Base-by-base conservation (phyloP, 2,888 invertebrate species). In the Noctua pronuba region DNA sequence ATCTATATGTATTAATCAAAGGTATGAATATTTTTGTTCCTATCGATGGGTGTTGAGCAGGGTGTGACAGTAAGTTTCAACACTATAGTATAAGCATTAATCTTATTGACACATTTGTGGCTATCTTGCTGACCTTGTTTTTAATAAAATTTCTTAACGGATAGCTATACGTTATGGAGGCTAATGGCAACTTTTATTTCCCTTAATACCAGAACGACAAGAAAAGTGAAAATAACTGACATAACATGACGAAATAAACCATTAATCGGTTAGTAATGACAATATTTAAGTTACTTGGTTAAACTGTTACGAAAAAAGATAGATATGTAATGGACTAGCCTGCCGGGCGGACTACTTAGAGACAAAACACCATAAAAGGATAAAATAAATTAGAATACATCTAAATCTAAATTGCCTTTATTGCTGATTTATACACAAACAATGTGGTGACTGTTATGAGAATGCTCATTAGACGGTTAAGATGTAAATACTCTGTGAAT, bases 91-190 rank as follows among this genome's bases (percentile, higher is more conserved):
- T 82, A 68, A 77, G 65, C 82, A 86, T 83, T 70, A 80, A 86
- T 86, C 69, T 84, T 81, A 88, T 90, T 90, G 88, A 89, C 88
- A 89, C 86, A 88, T 90, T 83, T 86, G 71, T 77, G 69, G 60
- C 52, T 79, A 79, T 72, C 80, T 71, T 28, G 77, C 49, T 82
- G 82, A 82, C 91, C 91, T 90, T 88, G 90, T 79, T 81, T 76
- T 67, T 28, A 52, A 65, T 55, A 44, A 28, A 72, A 82, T 92
- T 91, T 88, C 89, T 82, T 82, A 88, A 91, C 74, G 21, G 16
- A 69, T 69, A 66, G 66, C 52, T 35, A 69, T 68, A 62, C 52
- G 67, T 73, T 85, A 80, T 77, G 52, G 28, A 46, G 76, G 77
- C 65, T 75, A 79, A 78, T 72, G 58, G 52, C 73, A 49, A 78